Conservation (phyloP, 2,113 vertebrate genomes). For the Triplophysa rosa region DNA sequence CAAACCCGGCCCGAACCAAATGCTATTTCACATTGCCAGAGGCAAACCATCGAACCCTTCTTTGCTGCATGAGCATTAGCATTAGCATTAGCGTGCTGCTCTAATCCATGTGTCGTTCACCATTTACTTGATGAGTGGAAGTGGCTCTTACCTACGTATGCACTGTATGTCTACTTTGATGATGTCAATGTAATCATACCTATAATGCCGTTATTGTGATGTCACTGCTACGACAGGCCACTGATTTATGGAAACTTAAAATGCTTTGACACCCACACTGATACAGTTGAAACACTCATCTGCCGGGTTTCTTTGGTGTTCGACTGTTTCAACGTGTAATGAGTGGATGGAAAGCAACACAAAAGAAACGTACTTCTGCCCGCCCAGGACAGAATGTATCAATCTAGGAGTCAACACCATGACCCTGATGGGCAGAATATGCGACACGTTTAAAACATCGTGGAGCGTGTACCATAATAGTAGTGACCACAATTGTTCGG, state of each 20-base stretch:
- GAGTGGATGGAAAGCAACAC: conserved; percentile 84
- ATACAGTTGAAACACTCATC: conserved; percentile 82
- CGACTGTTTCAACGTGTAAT: conserved; percentile 83
- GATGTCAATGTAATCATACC: conserved; percentile 72
- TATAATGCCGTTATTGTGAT: conserved; percentile 82
- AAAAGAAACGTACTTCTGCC: conserved; percentile 81
- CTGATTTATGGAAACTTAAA: conserved; percentile 80
- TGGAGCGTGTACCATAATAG: conserved; percentile 95
- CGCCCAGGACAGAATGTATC: conserved; percentile 83
- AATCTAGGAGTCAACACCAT: conserved; percentile 78
- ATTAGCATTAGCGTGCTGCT: conserved; percentile 62
- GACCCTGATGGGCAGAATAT: conserved; percentile 84
- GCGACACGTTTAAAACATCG: conserved; percentile 79
- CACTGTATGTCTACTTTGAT: conserved; percentile 72
- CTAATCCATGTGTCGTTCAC: conserved; percentile 75
- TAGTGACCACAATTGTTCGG: conserved; percentile 98
- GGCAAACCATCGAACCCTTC: conserved; percentile 67
- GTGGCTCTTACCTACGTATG: conserved; percentile 78
- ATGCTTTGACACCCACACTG: conserved; percentile 84
- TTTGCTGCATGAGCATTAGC: conserved; percentile 56
- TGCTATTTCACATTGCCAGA: conserved; percentile 66
- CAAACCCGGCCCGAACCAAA: conserved; percentile 59
- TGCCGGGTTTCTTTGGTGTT: background rate
- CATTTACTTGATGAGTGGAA: conserved; percentile 83
- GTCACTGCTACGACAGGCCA: conserved; percentile 86